A percentile compares a stretch with the other conserved stretches of the same genome.
Conservation (phyloP, 1,140 invertebrate genomes). For the Drosophila melanogaster region DNA sequence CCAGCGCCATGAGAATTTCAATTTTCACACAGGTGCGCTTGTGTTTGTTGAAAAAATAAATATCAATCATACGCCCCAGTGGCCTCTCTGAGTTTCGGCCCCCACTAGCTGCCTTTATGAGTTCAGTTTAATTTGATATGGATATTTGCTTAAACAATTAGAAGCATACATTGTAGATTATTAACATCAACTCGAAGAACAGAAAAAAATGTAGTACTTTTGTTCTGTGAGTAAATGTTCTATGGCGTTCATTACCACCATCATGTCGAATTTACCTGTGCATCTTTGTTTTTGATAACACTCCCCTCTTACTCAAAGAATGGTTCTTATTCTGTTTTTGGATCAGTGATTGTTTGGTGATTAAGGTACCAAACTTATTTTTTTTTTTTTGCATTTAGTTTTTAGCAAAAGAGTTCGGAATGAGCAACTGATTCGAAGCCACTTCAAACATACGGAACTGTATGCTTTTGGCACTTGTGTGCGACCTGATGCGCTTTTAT, state of each 20-base stretch:
- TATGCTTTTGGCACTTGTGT: constrained; percentile 62
- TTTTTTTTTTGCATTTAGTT: background rate
- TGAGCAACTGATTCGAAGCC: constrained; percentile 3
- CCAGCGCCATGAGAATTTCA: constrained; percentile 74
- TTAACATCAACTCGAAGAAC: constrained; percentile 2
- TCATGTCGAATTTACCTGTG: too few species aligned
- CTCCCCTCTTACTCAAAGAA: too few species aligned
- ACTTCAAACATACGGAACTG: constrained; percentile 16
- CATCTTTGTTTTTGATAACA: too few species aligned
- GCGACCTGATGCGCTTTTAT: constrained; percentile 50
- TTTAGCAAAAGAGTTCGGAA: background rate
- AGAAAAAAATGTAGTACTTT: background rate
- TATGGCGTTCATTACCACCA: too few species aligned
- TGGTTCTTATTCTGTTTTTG: too few species aligned
- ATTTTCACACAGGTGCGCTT: constrained; percentile 77
- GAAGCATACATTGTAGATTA: constrained; percentile 31
- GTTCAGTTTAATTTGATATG: constrained; percentile 54
- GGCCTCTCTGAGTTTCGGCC: constrained; percentile 30
- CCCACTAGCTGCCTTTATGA: constrained; percentile 30
- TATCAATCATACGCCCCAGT: constrained; percentile 79
- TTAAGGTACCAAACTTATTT: too few species aligned
- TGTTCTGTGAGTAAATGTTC: background rate
- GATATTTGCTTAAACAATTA: constrained; percentile 65
- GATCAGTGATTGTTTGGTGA: too few species aligned
- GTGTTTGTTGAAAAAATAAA: constrained; percentile 80